These are phyloP conservation scores for Sinopyrophorus schimmeli DNA, from an alignment of 2,888 invertebrate genomes.

Conservation along the genomic window DNA sequence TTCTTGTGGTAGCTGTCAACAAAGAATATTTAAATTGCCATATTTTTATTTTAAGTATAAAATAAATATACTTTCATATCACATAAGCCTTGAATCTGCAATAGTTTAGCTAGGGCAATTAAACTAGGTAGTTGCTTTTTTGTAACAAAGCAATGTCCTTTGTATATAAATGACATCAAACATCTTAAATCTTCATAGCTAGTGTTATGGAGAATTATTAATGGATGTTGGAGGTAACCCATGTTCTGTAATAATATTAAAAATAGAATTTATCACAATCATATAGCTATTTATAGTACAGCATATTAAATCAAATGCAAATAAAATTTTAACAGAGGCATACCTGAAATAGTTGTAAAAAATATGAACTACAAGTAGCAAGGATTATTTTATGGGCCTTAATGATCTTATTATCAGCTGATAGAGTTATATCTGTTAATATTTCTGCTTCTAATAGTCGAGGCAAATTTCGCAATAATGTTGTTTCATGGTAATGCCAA, in stretches of 20 bases:
- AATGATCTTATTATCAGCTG: constrained; percentile 81
- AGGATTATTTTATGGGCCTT: constrained; percentile 84
- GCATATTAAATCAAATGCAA: constrained; percentile 41
- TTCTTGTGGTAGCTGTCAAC: too few species aligned
- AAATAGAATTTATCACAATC: constrained; percentile 17
- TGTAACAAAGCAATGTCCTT: constrained; percentile 83
- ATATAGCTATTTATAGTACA: constrained; percentile 15
- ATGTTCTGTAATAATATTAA: constrained; percentile 61
- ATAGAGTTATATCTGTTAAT: constrained; percentile 84
- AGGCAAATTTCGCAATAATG: constrained; percentile 74
- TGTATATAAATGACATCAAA: constrained; percentile 85
- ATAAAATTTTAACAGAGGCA: constrained; percentile 48
- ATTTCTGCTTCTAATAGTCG: constrained; percentile 78
- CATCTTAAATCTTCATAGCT: constrained; percentile 72
- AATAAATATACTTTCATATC: constrained; percentile 70
- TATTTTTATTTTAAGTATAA: too few species aligned
- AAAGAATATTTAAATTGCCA: too few species aligned
- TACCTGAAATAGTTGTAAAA: constrained; percentile 85
- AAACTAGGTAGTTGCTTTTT: constrained; percentile 77
- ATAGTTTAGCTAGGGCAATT: constrained; percentile 74
- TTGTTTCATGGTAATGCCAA: constrained; percentile 54
- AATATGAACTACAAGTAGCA: constrained; percentile 89
- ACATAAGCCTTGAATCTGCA: constrained; percentile 82
- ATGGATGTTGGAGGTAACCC: constrained; percentile 69
- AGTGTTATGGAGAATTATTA: constrained; percentile 73